Evolutionary conservation across 2,888 invertebrate genomes (phyloP).

Genomic region (Caenorhabditis parvicauda): DNA sequence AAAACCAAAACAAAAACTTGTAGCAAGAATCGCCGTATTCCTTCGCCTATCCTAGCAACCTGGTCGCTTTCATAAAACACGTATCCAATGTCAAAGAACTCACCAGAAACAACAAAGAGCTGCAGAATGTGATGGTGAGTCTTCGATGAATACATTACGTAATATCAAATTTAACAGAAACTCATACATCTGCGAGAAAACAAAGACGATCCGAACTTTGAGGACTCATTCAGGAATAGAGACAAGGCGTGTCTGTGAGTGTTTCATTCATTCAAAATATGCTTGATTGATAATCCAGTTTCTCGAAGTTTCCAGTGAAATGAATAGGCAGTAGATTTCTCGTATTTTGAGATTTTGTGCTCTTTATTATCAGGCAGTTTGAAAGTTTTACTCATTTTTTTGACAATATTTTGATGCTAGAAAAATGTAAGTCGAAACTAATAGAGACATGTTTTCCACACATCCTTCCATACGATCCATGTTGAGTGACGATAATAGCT

Average conservation of each 20-base stretch:
- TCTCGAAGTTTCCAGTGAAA: no score
- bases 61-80: constrained; percentile 31
- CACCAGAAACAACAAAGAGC: constrained; percentile 5
- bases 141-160: neutral
- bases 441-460: no score
- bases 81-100: constrained; percentile 21
- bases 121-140: constrained; percentile 9
- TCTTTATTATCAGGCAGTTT: no score
- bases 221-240: constrained; percentile 29
- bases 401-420: neutral
- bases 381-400: no score
- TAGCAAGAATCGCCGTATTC: constrained; percentile 25
- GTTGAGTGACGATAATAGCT: no score
- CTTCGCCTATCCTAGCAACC: constrained; percentile 24
- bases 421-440: neutral
- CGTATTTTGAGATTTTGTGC: no score
- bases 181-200: constrained; percentile 14
- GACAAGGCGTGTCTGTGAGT: constrained; percentile 33
- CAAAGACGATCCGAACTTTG: constrained; percentile 42
- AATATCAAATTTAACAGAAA: constrained; percentile 1
- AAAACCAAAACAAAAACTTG: no score
- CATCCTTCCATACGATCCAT: no score
- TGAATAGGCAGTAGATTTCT: no score
- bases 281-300: no score
- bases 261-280: no score